phyloP scores from a whole-genome alignment of 2,888 invertebrate species.

The Macrostomum cliftonense region DNA sequence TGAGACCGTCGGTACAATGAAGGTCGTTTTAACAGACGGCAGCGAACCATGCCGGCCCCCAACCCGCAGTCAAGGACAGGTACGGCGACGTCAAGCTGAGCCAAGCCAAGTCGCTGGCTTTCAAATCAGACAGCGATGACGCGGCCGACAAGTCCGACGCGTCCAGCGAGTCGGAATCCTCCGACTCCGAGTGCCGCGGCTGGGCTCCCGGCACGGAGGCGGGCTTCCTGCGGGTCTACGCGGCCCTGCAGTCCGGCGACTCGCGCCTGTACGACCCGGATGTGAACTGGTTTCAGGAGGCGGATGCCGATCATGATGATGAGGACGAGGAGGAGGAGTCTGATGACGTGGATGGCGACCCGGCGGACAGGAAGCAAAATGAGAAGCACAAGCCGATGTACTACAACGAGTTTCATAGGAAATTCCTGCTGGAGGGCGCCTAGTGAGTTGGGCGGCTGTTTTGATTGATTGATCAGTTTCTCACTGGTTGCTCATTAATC shows the following conservation, averaged over 20 bases:
- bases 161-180: neutral
- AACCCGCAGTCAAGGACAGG: neutral
- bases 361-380: neutral
- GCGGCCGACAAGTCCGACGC: neutral
- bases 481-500: no score
- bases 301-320: no score
- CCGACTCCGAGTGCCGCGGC: neutral
- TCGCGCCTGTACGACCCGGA: conserved; percentile 1
- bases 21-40: no score
- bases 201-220: neutral
- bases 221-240: conserved; percentile 2
- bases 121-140: neutral
- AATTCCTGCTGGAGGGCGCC: neutral
- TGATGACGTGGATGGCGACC: neutral
- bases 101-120: neutral
- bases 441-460: no score
- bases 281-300: conserved; percentile 1
- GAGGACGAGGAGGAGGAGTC: neutral
- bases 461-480: no score
- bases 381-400: neutral
- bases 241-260: conserved; percentile 2
- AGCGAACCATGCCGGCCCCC: no score
- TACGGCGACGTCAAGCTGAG: conserved; percentile 4
- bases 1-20: no score
- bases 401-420: neutral